phyloP scores from a whole-genome alignment of 1,140 invertebrate species.

The Gryllus bimaculatus region DNA sequence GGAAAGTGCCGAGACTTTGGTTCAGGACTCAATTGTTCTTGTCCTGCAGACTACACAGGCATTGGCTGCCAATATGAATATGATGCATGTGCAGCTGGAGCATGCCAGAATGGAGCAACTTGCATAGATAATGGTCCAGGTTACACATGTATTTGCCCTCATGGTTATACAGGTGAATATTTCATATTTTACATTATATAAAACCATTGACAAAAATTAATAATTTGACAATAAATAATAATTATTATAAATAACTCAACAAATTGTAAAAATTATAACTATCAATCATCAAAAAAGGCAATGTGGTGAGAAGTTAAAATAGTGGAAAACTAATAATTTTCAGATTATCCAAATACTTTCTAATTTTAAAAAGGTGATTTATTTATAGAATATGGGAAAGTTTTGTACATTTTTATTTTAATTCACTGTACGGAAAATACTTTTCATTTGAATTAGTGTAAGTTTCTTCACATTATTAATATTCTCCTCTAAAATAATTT shows the following conservation, averaged over 20 bases:
- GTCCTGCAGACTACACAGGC: conserved; percentile 72
- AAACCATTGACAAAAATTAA: too few species aligned
- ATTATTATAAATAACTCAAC: too few species aligned
- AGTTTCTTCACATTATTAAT: not conserved
- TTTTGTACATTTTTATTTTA: too few species aligned
- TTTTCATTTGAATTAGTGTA: not conserved
- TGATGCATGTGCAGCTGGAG: conserved; percentile 76
- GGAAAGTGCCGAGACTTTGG: conserved; percentile 91
- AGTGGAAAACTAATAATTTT: too few species aligned
- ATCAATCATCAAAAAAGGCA: too few species aligned
- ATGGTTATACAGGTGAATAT: conserved; percentile 59
- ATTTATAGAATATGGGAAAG: too few species aligned
- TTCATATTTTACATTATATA: not conserved
- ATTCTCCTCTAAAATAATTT: not conserved
- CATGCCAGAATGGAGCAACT: conserved; percentile 86
- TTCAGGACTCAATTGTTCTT: conserved; percentile 88
- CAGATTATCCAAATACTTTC: too few species aligned
- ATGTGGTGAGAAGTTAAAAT: too few species aligned
- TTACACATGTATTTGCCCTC: conserved; percentile 76
- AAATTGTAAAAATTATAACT: too few species aligned
- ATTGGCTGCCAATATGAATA: conserved; percentile 90
- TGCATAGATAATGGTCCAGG: conserved; percentile 76
- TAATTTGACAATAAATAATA: too few species aligned
- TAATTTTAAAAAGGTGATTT: too few species aligned
- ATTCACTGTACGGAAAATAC: not conserved